phyloP scores from a whole-genome alignment of 2,888 invertebrate genomes.

The Rhingia campestris region DNA sequence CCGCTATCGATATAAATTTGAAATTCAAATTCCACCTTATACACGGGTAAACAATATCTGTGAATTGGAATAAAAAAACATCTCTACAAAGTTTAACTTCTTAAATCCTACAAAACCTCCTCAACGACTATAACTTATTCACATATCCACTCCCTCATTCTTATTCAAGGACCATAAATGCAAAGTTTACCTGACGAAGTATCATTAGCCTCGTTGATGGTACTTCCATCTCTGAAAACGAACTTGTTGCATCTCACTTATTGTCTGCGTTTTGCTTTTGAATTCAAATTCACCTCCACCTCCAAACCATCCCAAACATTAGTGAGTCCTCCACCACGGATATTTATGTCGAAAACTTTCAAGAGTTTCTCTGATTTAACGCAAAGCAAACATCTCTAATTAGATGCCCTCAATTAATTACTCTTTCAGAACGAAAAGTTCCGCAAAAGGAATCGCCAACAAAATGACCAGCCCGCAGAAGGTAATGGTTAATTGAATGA shows the following conservation, averaged over 20 bases:
- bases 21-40: too few relatives aligned
- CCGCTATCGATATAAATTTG: too few relatives aligned
- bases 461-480: conserved; percentile 9
- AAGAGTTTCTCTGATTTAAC: conserved; percentile 1
- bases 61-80: too few relatives aligned
- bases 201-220: conserved; percentile 9
- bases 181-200: conserved; percentile 10
- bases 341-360: not conserved
- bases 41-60: too few relatives aligned
- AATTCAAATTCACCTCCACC: conserved; percentile 13
- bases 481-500: conserved; percentile 44
- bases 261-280: conserved; percentile 2
- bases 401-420: conserved; percentile 39
- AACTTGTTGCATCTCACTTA: conserved; percentile 30
- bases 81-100: not conserved
- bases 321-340: not conserved
- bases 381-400: conserved; percentile 25
- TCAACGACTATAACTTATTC: not conserved
- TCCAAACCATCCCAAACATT: too few relatives aligned
- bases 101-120: not conserved
- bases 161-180: not conserved
- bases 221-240: not conserved
- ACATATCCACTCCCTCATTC: not conserved
- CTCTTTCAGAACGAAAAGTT: conserved; percentile 9
- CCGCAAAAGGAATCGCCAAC: conserved; percentile 3